Conservation (phyloP, 2,888 invertebrate species). For the Antheraea assamensis region DNA sequence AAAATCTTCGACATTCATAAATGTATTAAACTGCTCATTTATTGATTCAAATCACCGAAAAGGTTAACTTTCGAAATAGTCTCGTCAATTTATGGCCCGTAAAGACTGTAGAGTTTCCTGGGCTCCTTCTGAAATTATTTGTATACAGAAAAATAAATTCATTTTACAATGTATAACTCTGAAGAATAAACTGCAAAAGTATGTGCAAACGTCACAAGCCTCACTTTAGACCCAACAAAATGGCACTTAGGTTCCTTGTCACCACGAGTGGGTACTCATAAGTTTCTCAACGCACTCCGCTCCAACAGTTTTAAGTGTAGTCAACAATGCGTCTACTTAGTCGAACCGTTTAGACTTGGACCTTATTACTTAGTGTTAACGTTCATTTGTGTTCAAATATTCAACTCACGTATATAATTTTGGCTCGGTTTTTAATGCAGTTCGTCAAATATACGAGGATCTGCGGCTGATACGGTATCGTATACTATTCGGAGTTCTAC, state of each 20-base stretch:
- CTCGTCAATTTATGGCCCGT: not conserved
- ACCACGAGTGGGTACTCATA: slow-evolving; percentile 41
- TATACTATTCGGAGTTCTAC: slow-evolving; percentile 13
- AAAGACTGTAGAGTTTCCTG: too few species aligned
- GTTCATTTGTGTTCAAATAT: slow-evolving; percentile 10
- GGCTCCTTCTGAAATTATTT: not conserved
- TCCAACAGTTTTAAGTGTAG: slow-evolving; percentile 26
- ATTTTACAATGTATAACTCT: slow-evolving; percentile 22
- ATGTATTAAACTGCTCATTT: too few species aligned
- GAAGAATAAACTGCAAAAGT: slow-evolving; percentile 31
- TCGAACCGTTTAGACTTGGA: slow-evolving; percentile 2
- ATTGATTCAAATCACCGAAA: too few species aligned
- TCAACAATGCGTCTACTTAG: slow-evolving; percentile 19
- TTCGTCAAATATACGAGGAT: slow-evolving; percentile 20
- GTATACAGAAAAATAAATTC: not conserved
- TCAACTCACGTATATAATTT: slow-evolving; percentile 16
- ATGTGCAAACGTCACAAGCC: slow-evolving; percentile 36
- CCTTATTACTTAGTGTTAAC: slow-evolving; percentile 4
- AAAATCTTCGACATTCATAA: too few species aligned
- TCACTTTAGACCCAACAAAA: slow-evolving; percentile 46
- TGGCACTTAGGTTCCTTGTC: slow-evolving; percentile 53
- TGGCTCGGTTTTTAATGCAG: slow-evolving; percentile 6
- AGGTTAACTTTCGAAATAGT: too few species aligned
- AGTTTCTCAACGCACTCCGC: slow-evolving; percentile 39
- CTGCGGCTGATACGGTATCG: slow-evolving; percentile 1